Evolutionary conservation across 2,888 invertebrate species (phyloP), one percentile per base, ranked within the genome.

Genomic region (Teleogryllus oceanicus): DNA sequence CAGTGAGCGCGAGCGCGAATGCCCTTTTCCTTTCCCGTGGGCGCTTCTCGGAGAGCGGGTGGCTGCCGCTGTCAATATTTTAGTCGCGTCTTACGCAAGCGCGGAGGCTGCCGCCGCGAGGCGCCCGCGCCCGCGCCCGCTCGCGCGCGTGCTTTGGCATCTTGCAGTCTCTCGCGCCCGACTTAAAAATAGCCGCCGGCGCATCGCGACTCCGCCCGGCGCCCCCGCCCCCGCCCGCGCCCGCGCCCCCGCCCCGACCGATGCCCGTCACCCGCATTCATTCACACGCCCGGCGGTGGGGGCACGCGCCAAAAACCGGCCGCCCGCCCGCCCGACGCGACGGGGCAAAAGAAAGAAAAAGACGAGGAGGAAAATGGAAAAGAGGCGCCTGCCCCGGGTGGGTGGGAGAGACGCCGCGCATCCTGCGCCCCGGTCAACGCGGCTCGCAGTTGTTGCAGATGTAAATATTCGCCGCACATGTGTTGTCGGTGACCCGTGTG

Each of bases 61-160:
- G 24, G 24, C 24, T 37, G 24, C 24, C 62, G 13, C 62, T 62
- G 62, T 62, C 62, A 62, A 62, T 62, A 62, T 62, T 62, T 62
- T 62, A 62, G 62, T 62, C 62, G 62, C 62, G 62, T 16, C 16
- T 62, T 62, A 62, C 62, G 62, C 62, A 62, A 62, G 62, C 62
- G 62, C 18, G 62, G 3, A 18, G 18, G 62, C 62, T 12, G 62
- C 16, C 18, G 5, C 62, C 18, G 16, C 16, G 62, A 62, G 62
- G 62, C 62, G 62, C 24, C 24, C 24, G 2, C 12, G 62, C 62
- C 18, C 21, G 62, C 62, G 16, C 5, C 62, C 62, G 62, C 12
- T 2, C 62, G 62, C 12, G 62, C 62, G 62, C 62, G 62, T 18
- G 62, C 16, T 62, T 62, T 62, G 62, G 62, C 62, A 62, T 62